Percentiles rank a stretch among this genome's conserved stretches.
phyloP scores from a whole-genome alignment of 1,140 invertebrate species.

The Danaus melanippus region DNA sequence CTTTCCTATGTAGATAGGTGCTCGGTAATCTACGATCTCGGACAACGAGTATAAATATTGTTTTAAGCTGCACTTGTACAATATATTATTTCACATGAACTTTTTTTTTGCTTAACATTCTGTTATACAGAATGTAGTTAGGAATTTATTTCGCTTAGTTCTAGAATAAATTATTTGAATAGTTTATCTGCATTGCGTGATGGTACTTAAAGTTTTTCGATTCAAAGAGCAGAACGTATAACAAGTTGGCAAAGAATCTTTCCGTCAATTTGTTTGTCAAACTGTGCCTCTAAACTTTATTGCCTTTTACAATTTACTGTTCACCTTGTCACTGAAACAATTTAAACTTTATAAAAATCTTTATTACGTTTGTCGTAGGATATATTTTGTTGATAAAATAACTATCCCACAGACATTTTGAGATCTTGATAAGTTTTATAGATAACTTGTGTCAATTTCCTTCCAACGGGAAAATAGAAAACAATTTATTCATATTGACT shows the following conservation, averaged over 20 bases:
- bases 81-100: no score
- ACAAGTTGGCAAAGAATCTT: slow-evolving; percentile 12
- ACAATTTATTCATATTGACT: slow-evolving; percentile 28
- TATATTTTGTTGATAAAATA: no score
- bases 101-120: no score
- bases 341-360: no score
- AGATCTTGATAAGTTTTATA: background rate
- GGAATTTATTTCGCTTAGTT: no score
- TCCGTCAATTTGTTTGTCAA: slow-evolving; percentile 15
- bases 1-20: slow-evolving; percentile 22
- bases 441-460: background rate
- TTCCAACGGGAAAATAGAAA: slow-evolving; percentile 10
- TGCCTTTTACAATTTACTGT: background rate
- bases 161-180: no score
- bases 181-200: slow-evolving; percentile 17
- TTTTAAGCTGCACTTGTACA: no score
- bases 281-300: background rate
- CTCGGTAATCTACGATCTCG: background rate
- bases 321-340: slow-evolving; percentile 1
- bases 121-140: no score
- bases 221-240: slow-evolving; percentile 14
- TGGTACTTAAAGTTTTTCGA: slow-evolving; percentile 17
- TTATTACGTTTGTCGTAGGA: no score
- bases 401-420: no score
- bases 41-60: no score